Evolutionary conservation across 2,888 invertebrate species (phyloP), one percentile per base, ranked within the genome.

Genomic region (Parascotia fuliginaria): DNA sequence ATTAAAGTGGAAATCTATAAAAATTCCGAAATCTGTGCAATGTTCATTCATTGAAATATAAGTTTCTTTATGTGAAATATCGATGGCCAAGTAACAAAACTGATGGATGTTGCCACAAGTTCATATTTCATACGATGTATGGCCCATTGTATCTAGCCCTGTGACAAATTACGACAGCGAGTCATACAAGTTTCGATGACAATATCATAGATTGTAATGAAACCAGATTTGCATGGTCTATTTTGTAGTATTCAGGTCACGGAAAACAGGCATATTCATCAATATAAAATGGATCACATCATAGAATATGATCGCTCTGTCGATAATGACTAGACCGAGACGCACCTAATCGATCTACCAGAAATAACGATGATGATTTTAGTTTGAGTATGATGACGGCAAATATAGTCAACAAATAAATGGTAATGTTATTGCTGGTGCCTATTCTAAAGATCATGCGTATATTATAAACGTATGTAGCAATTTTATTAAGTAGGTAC

Each of bases 51-150:
- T 54, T 56, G 55, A 55, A 55, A 69, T 62, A 53, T 65, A 52
- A 53, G 44, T 56, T 56, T 43, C 55, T 53, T 55, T 44, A 41
- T 45, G 65, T 72, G 48, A 56, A 56, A 64, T 61, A 70, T 65
- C 47, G 51, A 63, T 62, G 41, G 50, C 39, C 34, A 50, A 49
- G 47, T 55, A 61, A 55, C 56, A 41, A 31, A 54, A 51, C 60
- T 63, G 75, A 76, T 71, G 46, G 62, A 68, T 70, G 64, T 67
- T 68, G 68, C 69, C 76, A 60, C 81, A 81, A 75, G 60, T 63
- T 68, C 65, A 79, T 84, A 86, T 81, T 78, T 83, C 77, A 81
- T 70, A 60, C 62, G 76, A 70, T 65, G 60, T 80, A 86, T 80
- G 65, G 65, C 73, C 81, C 65, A 87, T 89, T 88, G 87, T 88